Conservation (phyloP, 2,113 vertebrate genomes). For the Pholis gunnellus region DNA sequence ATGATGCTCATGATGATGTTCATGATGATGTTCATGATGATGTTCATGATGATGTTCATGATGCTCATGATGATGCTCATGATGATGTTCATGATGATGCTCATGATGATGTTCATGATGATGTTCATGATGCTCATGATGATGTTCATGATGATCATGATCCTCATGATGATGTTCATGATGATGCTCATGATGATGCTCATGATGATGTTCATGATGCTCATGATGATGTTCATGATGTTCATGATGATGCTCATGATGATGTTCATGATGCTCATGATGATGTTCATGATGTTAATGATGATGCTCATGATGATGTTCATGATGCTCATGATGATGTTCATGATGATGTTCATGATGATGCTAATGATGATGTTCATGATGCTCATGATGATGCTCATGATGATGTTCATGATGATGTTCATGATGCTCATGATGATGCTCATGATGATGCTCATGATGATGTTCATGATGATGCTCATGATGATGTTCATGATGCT, state of each 20-base stretch:
- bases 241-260: constrained; percentile 4
- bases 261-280: not conserved
- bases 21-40: not conserved
- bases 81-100: not conserved
- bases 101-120: no score
- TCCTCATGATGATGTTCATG: constrained; percentile 6
- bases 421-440: not conserved
- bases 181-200: not conserved
- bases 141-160: no score
- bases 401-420: no score
- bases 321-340: constrained; percentile 3
- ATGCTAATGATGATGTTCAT: constrained; percentile 5
- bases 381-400: no score
- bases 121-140: not conserved
- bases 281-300: not conserved
- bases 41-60: no score
- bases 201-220: not conserved
- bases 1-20: not conserved
- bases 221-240: constrained; percentile 8
- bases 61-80: not conserved
- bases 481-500: not conserved
- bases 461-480: not conserved
- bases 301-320: constrained; percentile 9
- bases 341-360: not conserved
- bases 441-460: constrained; percentile 1